These are phyloP conservation scores for Hypomecis punctinalis DNA, from an alignment of 2,888 invertebrate species.

Conservation along the genomic window DNA sequence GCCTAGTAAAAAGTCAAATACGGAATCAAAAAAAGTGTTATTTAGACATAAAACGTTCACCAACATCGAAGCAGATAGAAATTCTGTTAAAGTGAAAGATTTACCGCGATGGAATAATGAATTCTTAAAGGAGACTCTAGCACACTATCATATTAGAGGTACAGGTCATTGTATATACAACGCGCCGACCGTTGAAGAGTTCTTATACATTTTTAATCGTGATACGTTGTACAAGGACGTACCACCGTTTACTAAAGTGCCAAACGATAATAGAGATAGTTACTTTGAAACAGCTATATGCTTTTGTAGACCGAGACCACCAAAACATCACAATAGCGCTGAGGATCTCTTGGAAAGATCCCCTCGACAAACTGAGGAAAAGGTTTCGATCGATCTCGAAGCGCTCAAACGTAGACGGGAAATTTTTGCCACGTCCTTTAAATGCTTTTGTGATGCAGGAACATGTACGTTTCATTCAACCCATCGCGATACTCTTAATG, in stretches of 20 bases:
- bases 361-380: constrained; percentile 57
- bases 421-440: constrained; percentile 69
- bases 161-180: constrained; percentile 80
- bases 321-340: constrained; percentile 75
- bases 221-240: constrained; percentile 70
- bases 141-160: constrained; percentile 78
- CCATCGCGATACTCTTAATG: constrained; percentile 61
- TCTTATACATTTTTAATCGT: constrained; percentile 78
- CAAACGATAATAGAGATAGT: constrained; percentile 68
- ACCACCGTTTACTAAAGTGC: constrained; percentile 65
- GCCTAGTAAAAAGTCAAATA: constrained; percentile 66
- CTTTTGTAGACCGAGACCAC: constrained; percentile 74
- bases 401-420: constrained; percentile 62
- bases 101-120: constrained; percentile 67
- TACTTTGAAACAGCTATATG: constrained; percentile 81
- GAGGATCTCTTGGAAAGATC: constrained; percentile 73
- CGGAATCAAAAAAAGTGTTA: constrained; percentile 69
- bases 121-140: constrained; percentile 73
- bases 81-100: constrained; percentile 65
- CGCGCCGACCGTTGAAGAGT: constrained; percentile 75
- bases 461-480: constrained; percentile 69
- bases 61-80: constrained; percentile 76
- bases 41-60: constrained; percentile 82
- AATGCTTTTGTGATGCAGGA: constrained; percentile 76
- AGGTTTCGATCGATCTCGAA: constrained; percentile 66